phyloP scores from a whole-genome alignment of 2,888 invertebrate species.

The Cephus nigrinus region DNA sequence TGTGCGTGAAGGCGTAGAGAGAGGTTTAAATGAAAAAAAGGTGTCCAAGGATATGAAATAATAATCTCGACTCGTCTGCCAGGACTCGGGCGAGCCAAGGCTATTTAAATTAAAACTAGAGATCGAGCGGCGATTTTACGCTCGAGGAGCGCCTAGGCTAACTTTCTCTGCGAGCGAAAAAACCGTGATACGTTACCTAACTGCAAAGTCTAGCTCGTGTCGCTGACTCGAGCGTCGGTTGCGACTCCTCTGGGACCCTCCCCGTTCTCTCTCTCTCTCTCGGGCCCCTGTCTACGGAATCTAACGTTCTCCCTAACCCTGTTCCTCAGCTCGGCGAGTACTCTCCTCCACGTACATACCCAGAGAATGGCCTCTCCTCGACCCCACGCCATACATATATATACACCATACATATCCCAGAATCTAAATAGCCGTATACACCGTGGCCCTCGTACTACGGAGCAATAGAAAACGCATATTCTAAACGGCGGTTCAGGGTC shows the following conservation, averaged over 20 bases:
- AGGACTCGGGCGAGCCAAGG: conserved; percentile 3
- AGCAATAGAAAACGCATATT: background rate
- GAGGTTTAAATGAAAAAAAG: conserved; percentile 7
- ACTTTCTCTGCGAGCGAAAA: conserved; percentile 50
- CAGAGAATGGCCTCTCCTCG: background rate
- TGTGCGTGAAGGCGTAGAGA: background rate
- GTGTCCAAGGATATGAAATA: background rate
- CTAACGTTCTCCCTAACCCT: background rate
- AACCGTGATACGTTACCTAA: conserved; percentile 36
- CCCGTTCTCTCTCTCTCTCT: background rate
- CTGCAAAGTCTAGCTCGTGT: conserved; percentile 19
- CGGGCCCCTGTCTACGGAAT: background rate
- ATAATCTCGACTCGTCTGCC: background rate
- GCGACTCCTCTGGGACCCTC: background rate
- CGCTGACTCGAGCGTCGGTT: conserved; percentile 7
- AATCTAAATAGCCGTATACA: background rate
- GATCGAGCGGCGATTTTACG: conserved; percentile 43
- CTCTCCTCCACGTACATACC: background rate
- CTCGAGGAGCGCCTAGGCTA: conserved; percentile 45
- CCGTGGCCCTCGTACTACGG: background rate
- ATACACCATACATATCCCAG: background rate
- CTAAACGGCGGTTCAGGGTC: background rate
- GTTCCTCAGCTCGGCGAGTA: background rate
- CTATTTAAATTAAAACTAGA: conserved; percentile 19
- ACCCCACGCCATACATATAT: background rate